Conservation (phyloP, 2,888 invertebrate species). For the Apotomis turbidana region DNA sequence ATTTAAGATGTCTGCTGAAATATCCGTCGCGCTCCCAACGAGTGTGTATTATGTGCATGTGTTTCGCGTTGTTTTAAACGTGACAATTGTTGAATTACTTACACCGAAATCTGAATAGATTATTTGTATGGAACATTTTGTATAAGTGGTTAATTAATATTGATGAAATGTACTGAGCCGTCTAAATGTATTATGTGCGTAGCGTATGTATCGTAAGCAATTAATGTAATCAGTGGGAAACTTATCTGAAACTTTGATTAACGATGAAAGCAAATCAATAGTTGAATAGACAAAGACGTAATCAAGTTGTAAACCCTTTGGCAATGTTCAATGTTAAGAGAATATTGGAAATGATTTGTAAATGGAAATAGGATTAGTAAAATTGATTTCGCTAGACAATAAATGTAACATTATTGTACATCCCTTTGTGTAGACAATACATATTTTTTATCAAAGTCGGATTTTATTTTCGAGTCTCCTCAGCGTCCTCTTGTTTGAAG, state of each 20-base stretch:
- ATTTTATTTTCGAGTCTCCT: slow-evolving; percentile 16
- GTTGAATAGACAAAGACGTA: background rate
- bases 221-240: slow-evolving; percentile 8
- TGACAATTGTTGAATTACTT: too few relatives aligned
- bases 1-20: background rate
- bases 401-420: slow-evolving; percentile 5
- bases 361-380: background rate
- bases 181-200: too few relatives aligned
- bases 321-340: background rate
- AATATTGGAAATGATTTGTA: background rate
- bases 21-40: background rate
- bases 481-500: slow-evolving; percentile 13
- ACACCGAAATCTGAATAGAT: too few relatives aligned
- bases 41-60: background rate
- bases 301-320: background rate
- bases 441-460: slow-evolving; percentile 8
- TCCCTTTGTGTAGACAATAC: slow-evolving; percentile 12
- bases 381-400: background rate
- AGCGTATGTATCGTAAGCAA: background rate
- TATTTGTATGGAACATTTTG: too few relatives aligned
- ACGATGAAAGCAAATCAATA: slow-evolving; percentile 9
- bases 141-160: too few relatives aligned
- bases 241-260: slow-evolving; percentile 1
- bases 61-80: too few relatives aligned
- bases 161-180: too few relatives aligned